Percentiles rank a stretch among this genome's conserved stretches.
phyloP scores from a whole-genome alignment of 2,888 invertebrate species.

The Amphipyra tragopoginis region DNA sequence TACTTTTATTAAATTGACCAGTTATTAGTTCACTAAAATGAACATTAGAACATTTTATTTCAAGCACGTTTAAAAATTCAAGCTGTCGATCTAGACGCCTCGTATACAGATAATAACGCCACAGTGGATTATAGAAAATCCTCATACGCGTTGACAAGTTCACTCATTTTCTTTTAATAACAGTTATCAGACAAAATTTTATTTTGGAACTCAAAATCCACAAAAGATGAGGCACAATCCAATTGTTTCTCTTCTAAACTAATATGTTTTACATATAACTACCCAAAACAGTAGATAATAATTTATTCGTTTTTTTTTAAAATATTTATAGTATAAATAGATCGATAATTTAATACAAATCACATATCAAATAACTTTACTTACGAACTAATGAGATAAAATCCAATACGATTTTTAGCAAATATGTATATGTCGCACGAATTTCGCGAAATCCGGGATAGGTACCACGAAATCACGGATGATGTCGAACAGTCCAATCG shows the following conservation, averaged over 20 bases:
- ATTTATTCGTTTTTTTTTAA: background rate
- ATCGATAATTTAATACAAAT: constrained; percentile 39
- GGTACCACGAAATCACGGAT: too few relatives aligned
- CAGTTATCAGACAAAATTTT: background rate
- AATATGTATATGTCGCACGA: constrained; percentile 8
- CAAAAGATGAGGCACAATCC: constrained; percentile 31
- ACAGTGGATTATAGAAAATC: constrained; percentile 12
- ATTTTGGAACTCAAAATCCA: background rate
- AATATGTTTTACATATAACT: constrained; percentile 29
- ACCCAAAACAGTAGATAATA: constrained; percentile 8
- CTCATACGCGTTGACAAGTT: background rate
- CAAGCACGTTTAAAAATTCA: background rate
- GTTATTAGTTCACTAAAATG: constrained; percentile 4
- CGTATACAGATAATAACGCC: background rate
- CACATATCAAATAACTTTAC: constrained; percentile 50
- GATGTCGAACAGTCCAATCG: too few relatives aligned
- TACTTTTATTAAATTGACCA: constrained; percentile 37
- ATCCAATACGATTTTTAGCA: constrained; percentile 29
- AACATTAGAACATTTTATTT: constrained; percentile 1
- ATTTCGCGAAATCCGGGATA: too few relatives aligned
- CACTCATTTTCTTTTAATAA: background rate
- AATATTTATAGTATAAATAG: constrained; percentile 15
- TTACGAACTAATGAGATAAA: constrained; percentile 63
- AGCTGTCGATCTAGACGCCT: background rate
- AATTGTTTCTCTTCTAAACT: constrained; percentile 32